phyloP scores from a whole-genome alignment of 2,888 invertebrate species.

The Sarcophaga rosellei region DNA sequence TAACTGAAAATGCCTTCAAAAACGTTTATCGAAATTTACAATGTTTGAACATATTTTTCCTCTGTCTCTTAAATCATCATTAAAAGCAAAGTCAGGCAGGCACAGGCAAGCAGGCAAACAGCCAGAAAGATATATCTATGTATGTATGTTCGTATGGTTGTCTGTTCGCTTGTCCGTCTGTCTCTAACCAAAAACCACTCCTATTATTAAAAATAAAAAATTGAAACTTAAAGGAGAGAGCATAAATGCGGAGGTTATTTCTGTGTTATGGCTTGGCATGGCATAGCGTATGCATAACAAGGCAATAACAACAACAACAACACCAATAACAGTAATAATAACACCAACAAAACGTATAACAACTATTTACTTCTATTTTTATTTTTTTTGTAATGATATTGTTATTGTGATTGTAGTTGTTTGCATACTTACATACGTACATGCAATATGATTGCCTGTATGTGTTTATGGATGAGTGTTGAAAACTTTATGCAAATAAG shows the following conservation, averaged over 20 bases:
- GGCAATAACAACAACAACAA: conserved; percentile 25
- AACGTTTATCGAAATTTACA: conserved; percentile 54
- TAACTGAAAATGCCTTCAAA: conserved; percentile 49
- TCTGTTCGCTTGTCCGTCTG: too few species aligned
- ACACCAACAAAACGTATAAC: conserved; percentile 49
- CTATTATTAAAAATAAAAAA: conserved; percentile 49
- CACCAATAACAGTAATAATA: conserved; percentile 5
- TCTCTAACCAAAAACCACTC: conserved; percentile 32
- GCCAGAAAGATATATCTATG: too few species aligned
- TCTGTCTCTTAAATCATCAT: conserved; percentile 56
- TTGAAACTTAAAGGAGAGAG: too few species aligned
- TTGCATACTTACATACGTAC: conserved; percentile 1
- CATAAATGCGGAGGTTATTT: too few species aligned
- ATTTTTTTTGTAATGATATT: conserved; percentile 3
- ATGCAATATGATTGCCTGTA: too few species aligned
- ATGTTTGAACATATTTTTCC: conserved; percentile 32
- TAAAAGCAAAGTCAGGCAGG: neutral
- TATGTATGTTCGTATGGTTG: too few species aligned
- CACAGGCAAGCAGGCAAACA: too few species aligned
- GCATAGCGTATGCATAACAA: neutral
- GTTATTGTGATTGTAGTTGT: conserved; percentile 16
- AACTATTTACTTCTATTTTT: conserved; percentile 30
- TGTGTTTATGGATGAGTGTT: conserved; percentile 14
- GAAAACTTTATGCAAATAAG: conserved; percentile 57
- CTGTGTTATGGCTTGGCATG: neutral